A percentile compares a stretch with the other conserved stretches of the same genome.
phyloP scores from a whole-genome alignment of 2,113 vertebrate species.

The Proterorhinus semilunaris region DNA sequence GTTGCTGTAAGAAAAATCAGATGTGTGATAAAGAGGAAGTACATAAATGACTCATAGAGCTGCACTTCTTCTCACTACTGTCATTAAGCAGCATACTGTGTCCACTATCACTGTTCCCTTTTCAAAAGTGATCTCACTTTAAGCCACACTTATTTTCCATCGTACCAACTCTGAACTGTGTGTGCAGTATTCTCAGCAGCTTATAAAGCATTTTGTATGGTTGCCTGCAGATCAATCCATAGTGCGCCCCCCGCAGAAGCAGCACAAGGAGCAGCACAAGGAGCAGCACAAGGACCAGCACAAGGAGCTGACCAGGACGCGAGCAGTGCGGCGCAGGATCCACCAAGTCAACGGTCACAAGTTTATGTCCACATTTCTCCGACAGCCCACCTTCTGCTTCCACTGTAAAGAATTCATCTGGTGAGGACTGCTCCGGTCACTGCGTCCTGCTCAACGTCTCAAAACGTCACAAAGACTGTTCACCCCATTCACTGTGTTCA shows the following conservation, averaged over 20 bases:
- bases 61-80: neutral
- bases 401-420: constrained; percentile 98
- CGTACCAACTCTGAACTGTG: neutral
- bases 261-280: constrained; percentile 83
- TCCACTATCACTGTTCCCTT: too few species aligned
- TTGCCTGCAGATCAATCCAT: constrained; percentile 56
- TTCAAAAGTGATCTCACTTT: neutral
- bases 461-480: too few species aligned
- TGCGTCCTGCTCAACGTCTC: too few species aligned
- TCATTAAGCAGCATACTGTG: neutral
- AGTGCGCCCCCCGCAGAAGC: constrained; percentile 56
- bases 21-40: neutral
- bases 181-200: neutral
- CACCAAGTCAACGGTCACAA: constrained; percentile 98
- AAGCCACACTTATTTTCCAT: neutral
- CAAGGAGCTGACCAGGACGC: constrained; percentile 88
- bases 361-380: constrained; percentile 96
- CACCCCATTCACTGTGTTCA: too few species aligned
- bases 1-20: neutral
- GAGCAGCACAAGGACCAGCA: constrained; percentile 83
- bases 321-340: constrained; percentile 87
- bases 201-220: neutral
- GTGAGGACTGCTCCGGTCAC: constrained; percentile 68
- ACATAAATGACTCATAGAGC: neutral
- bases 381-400: constrained; percentile 96